These are phyloP conservation scores for Pedetes capensis DNA, from an alignment of 2,113 vertebrate genomes.

Conservation along the genomic window DNA sequence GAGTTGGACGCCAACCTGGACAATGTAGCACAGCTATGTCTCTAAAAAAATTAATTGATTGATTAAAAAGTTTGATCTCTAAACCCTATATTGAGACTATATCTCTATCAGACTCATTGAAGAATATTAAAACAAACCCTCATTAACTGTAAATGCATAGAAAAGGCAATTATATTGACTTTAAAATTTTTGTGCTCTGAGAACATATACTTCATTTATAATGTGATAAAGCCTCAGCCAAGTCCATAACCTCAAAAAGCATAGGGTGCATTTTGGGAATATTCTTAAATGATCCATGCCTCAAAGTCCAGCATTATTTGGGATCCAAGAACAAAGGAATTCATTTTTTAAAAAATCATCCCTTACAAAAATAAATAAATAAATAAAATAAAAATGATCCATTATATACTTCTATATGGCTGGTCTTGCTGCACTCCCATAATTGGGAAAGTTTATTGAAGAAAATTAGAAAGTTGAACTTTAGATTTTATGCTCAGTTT, in stretches of 20 bases:
- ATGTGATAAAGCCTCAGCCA: background rate
- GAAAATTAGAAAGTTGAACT: background rate
- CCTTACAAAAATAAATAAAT: too few species aligned
- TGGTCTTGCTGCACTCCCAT: background rate
- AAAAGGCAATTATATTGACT: background rate
- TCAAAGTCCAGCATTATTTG: background rate
- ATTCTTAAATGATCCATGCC: background rate
- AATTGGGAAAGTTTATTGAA: background rate
- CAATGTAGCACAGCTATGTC: background rate
- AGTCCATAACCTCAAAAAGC: background rate
- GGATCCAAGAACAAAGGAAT: background rate
- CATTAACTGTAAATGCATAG: background rate
- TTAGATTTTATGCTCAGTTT: background rate
- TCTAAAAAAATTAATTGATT: too few species aligned
- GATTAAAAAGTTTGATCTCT: too few species aligned
- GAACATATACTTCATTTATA: background rate
- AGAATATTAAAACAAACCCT: background rate
- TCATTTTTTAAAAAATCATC: too few species aligned
- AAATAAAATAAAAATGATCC: too few species aligned
- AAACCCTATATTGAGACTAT: too few species aligned
- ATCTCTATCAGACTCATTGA: background rate
- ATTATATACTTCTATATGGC: too few species aligned
- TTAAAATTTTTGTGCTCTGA: conserved; percentile 8
- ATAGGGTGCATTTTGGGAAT: background rate
- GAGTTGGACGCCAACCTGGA: background rate